Evolutionary conservation across 1,140 invertebrate genomes (phyloP).

Genomic region (Trichoplusia ni): DNA sequence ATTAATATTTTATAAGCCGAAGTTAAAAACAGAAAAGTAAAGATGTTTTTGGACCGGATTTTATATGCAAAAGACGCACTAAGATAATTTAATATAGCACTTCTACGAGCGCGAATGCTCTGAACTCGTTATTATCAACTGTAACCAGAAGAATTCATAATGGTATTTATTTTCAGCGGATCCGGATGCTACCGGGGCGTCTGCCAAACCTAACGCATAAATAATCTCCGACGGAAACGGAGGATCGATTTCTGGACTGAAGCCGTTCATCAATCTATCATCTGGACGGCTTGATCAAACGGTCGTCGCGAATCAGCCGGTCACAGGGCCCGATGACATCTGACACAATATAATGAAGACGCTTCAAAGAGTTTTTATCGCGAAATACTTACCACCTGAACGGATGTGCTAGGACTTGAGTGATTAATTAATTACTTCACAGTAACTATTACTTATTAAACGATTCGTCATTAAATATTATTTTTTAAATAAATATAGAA

Average conservation of each 20-base stretch:
- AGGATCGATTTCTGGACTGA: conserved; percentile 54
- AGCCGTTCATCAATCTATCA: conserved; percentile 63
- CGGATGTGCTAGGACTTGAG: conserved; percentile 5
- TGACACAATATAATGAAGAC: conserved; percentile 47
- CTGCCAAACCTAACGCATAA: conserved; percentile 58
- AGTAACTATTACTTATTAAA: neutral
- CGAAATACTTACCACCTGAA: conserved; percentile 25
- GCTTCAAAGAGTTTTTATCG: conserved; percentile 40
- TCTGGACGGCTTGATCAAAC: conserved; percentile 63
- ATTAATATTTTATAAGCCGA: too few species aligned
- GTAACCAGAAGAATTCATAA: neutral
- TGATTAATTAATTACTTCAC: neutral
- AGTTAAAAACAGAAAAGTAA: too few species aligned
- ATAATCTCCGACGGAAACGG: conserved; percentile 56
- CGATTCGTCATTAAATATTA: too few species aligned
- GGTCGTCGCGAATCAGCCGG: conserved; percentile 48
- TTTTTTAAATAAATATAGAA: too few species aligned
- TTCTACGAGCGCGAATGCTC: too few species aligned
- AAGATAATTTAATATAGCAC: too few species aligned
- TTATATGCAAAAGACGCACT: too few species aligned
- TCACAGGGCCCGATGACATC: conserved; percentile 50
- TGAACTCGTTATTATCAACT: too few species aligned
- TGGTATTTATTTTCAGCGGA: conserved; percentile 43
- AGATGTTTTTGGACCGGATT: too few species aligned
- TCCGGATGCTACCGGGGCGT: conserved; percentile 52